A percentile compares a stretch with the other conserved stretches of the same genome.
phyloP scores from a whole-genome alignment of 2,888 invertebrate genomes.

The Leptinotarsa tumamoca region DNA sequence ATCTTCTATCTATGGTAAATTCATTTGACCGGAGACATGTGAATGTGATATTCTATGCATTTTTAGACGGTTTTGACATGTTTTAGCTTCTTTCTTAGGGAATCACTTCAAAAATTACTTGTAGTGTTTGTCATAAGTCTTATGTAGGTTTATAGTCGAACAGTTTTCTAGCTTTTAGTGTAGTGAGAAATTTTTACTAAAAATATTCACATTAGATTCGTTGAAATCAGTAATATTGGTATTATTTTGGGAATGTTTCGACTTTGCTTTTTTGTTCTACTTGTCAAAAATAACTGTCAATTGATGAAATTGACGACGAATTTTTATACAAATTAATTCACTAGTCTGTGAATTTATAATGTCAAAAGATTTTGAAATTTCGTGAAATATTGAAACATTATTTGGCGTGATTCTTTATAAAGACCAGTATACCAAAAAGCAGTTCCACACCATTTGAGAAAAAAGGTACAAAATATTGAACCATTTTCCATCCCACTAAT shows the following conservation, averaged over 20 bases:
- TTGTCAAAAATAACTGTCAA: not conserved
- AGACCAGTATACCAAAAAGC: too few species aligned
- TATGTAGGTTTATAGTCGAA: slow-evolving; percentile 30
- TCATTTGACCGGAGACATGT: not conserved
- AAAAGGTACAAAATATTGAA: too few species aligned
- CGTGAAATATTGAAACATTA: too few species aligned
- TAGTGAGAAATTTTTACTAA: slow-evolving; percentile 37
- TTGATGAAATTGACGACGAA: too few species aligned
- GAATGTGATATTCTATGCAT: slow-evolving; percentile 18
- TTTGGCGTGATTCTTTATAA: too few species aligned
- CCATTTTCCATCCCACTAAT: too few species aligned
- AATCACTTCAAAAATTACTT: slow-evolving; percentile 36
- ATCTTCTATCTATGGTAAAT: not conserved
- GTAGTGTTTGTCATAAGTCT: slow-evolving; percentile 51
- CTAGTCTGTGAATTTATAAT: too few species aligned
- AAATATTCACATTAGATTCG: slow-evolving; percentile 22
- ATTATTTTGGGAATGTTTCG: not conserved
- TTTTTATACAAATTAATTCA: too few species aligned
- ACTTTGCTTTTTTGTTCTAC: not conserved
- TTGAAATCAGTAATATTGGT: not conserved
- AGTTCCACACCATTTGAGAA: too few species aligned
- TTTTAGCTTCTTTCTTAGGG: slow-evolving; percentile 53
- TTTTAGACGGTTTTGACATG: slow-evolving; percentile 43
- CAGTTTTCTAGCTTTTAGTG: slow-evolving; percentile 46
- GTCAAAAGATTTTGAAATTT: too few species aligned